A percentile compares a stretch with the other conserved stretches of the same genome.
Conservation (phyloP, 2,888 invertebrate genomes). For the Aricia artaxerxes region DNA sequence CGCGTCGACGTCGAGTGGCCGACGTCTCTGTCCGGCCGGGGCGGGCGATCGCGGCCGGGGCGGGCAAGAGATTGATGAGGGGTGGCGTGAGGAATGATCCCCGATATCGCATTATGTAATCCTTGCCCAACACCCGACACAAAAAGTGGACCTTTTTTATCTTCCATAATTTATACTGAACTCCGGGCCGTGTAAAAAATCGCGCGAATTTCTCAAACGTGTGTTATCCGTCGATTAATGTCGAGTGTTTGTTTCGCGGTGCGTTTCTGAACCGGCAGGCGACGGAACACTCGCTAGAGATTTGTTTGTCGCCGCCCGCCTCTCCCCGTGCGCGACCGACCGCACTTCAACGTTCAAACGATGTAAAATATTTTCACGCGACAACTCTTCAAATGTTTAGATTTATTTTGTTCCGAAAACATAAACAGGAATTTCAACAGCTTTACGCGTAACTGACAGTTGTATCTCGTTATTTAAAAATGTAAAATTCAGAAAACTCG, state of each 20-base stretch:
- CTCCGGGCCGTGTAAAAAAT: conserved; percentile 1
- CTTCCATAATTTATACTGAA: conserved; percentile 28
- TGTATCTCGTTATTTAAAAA: background rate
- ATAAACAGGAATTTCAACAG: background rate
- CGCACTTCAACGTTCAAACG: background rate
- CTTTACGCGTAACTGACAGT: background rate
- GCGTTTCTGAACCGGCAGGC: background rate
- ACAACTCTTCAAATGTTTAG: background rate
- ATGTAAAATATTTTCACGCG: background rate
- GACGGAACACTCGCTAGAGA: background rate
- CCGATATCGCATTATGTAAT: conserved; percentile 21
- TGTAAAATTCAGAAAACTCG: background rate
- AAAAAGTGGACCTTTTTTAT: conserved; percentile 26
- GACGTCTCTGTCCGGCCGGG: background rate
- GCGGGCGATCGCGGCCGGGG: background rate
- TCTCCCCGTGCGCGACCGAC: background rate
- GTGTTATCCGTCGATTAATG: background rate
- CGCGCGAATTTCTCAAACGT: background rate
- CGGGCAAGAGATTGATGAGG: conserved; percentile 20
- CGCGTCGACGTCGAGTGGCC: background rate
- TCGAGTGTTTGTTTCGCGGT: background rate
- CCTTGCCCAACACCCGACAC: conserved; percentile 3
- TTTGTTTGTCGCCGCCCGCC: background rate
- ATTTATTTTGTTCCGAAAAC: background rate
- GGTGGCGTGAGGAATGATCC: conserved; percentile 21